Evolutionary conservation across 2,888 invertebrate genomes (phyloP).

Genomic region (Cephus pygmeus): DNA sequence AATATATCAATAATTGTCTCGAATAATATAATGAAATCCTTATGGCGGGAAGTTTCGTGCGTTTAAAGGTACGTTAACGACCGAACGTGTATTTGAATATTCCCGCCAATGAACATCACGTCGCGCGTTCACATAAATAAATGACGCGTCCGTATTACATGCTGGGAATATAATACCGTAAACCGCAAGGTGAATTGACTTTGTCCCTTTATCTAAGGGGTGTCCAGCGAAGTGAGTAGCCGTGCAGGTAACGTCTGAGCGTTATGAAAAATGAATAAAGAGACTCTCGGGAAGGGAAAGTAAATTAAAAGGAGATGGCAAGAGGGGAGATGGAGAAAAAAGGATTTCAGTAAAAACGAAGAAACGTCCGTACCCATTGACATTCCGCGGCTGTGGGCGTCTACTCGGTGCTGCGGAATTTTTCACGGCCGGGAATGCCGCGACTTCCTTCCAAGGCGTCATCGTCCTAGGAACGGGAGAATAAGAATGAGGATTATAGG

Average conservation of each 20-base stretch:
- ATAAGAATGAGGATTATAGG: conserved; percentile 44
- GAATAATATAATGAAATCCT: not conserved
- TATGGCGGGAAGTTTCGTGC: not conserved
- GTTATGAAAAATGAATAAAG: not conserved
- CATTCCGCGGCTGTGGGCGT: not conserved
- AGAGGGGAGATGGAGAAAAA: too few species aligned
- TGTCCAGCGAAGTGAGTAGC: not conserved
- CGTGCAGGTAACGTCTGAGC: not conserved
- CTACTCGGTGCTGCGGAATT: conserved; percentile 32
- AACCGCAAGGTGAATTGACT: not conserved
- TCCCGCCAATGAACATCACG: not conserved
- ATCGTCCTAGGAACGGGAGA: conserved; percentile 37
- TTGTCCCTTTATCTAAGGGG: not conserved
- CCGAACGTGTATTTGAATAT: not conserved
- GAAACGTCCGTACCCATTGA: not conserved
- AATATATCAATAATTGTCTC: not conserved
- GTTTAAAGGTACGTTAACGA: not conserved
- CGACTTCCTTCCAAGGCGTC: conserved; percentile 47
- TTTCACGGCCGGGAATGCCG: conserved; percentile 40
- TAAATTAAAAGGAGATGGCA: not conserved
- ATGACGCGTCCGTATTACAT: not conserved
- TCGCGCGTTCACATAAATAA: not conserved
- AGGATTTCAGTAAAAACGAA: not conserved
- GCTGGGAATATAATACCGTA: not conserved
- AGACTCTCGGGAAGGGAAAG: not conserved